Base-by-base conservation (phyloP, 2,888 invertebrate genomes). In the Yponomeuta sedellus region DNA sequence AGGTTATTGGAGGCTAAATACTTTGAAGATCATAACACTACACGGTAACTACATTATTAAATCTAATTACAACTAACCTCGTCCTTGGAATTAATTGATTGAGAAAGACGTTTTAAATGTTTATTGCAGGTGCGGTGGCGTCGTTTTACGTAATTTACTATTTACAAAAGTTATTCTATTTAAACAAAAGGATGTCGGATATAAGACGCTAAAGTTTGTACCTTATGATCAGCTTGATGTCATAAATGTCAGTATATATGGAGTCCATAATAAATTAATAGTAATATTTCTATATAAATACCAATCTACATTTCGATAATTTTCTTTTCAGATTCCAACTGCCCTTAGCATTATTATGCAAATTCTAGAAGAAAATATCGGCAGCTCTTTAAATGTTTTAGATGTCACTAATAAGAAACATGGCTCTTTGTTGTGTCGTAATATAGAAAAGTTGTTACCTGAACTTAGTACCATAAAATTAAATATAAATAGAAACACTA, bases 91-190 rank as follows among this genome's bases (percentile, higher is more conserved):
- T n/a, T n/a, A n/a, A n/a, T n/a, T n/a, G n/a, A n/a, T n/a, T n/a
- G n/a, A n/a, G n/a, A 40, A 8, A 40, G 10, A 40, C 6, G 40
- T 40, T 8, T 40, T 10, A 3, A 19, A 4, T 57, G 4, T 12
- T 12, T 34, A 64, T 16, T 70, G 70, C 56, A 75, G 75, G 22
- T 74, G 73, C 58, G 74, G 74, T 16, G 73, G 74, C 2, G 64
- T 74, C 4, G 22, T 67, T 8, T 66, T 72, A 40, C 70, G 73
- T 63, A 59, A 69, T 11, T 64, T 72, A 19, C 62, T 58, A n/a
- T 71, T 70, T 20, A 70, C 71, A 61, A 66, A 67, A 11, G 70
- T 68, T 64, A 66, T 68, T 10, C 39, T 65, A n/a, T n/a, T 57
- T 2, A 20, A 34, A 44, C 56, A 28, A 5, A 67, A 71, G 28